Evolutionary conservation across 2,113 vertebrate species (phyloP), one percentile per base, ranked within the genome.

Genomic region (Xiphophorus couchianus): DNA sequence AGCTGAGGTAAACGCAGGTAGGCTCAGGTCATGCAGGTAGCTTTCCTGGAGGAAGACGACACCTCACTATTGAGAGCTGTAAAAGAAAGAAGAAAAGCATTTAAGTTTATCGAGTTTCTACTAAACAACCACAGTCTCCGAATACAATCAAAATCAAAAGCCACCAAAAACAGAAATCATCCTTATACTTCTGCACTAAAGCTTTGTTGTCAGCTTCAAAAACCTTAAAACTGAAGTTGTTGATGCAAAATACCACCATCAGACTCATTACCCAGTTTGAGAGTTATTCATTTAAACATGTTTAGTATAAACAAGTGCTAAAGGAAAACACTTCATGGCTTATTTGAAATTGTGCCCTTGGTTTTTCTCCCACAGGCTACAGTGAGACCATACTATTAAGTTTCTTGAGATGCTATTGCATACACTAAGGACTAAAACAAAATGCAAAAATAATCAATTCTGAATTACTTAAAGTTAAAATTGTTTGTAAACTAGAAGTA

Each of bases 61-160:
- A 73, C 90, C 91, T 89, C 90, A 85, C 91, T 87, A 76, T 70
- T 75, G 69, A 82, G 77, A 88, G 69, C 91, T 92, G 84, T 35
- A 77, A 89, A 19, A 84, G 51, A 81, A 2, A 31, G n/a, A 77
- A 75, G 25, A 74, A 0, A 61, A 1, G 42, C 25, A 72, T 19
- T 10, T 51, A 74, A 33, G 62, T 5, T 67, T 13, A 48, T 27
- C 68, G 27, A 7, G 4, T 42, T 42, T 44, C 5, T 9, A 71
- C 69, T 10, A 75, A 61, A 78, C 77, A 78, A 51, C 4, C 61
- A 73, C 14, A 33, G n/a, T 48, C 17, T 39, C 31, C 54, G 7
- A 60, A 66, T 63, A n/a, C 67, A 42, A 39, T 27, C 30, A 31
- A 74, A 71, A 74, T 11, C 3, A 27, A 10, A 30, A 69, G 7